Percentiles rank a stretch among this genome's conserved stretches.
phyloP scores from a whole-genome alignment of 2,113 vertebrate species.

The Forbesichthys agassizii region DNA sequence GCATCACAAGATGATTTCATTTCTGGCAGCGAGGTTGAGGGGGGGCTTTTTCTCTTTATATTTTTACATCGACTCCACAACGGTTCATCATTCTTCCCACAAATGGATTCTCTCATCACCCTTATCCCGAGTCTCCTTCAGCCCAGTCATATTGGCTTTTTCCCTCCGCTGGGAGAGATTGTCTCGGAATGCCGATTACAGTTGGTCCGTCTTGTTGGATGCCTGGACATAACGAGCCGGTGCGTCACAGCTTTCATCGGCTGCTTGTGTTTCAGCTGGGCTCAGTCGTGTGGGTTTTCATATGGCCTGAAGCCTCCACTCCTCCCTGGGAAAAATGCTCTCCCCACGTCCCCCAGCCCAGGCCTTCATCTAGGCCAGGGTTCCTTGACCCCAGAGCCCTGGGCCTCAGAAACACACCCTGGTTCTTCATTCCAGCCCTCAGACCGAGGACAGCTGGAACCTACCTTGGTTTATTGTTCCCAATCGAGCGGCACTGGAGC shows the following conservation, averaged over 20 bases:
- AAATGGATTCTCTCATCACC: constrained; percentile 47
- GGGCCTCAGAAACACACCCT: not conserved
- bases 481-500: too few relatives aligned
- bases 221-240: constrained; percentile 48
- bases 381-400: not conserved
- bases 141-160: constrained; percentile 32
- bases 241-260: constrained; percentile 29
- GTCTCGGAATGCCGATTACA: constrained; percentile 18
- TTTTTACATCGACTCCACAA: not conserved
- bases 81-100: constrained; percentile 16
- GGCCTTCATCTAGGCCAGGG: constrained; percentile 21
- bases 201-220: constrained; percentile 35
- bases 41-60: not conserved
- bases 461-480: too few relatives aligned
- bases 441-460: too few relatives aligned
- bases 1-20: too few relatives aligned
- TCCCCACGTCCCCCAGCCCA: not conserved
- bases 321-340: not conserved
- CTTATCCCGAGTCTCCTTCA: constrained; percentile 52
- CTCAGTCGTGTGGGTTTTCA: too few relatives aligned
- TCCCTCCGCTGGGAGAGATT: constrained; percentile 31
- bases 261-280: constrained; percentile 11
- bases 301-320: not conserved
- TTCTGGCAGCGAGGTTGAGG: too few relatives aligned
- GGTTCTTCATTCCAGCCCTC: too few relatives aligned